Base-by-base conservation (phyloP, 2,888 invertebrate genomes). In the Drosophila nr. medialis region DNA sequence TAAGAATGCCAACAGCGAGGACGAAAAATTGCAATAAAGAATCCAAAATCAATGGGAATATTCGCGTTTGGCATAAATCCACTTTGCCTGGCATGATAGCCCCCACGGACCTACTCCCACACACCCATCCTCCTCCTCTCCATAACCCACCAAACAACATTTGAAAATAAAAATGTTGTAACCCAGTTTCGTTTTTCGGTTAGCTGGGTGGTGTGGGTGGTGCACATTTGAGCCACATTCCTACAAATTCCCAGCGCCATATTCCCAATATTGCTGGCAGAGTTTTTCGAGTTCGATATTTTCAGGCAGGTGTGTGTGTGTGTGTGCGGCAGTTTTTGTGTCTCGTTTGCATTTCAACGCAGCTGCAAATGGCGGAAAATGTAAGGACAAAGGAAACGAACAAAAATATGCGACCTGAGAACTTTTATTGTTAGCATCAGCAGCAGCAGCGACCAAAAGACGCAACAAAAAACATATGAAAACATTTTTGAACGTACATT, bases 11-110 rank as follows among this genome's bases (percentile, higher is more conserved):
- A 38, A 55, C 27, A 29, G 15, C 30, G 21, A 40, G 61, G 66
- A 42, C 60, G 42, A 59, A 73, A 83, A 83, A 72, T 62, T 70
- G 79, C 81, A 79, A 86, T 84, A 89, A 89, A 86, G 84, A 81
- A 83, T 72, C 81, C 72, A 75, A 85, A 85, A 85, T 85, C 89
- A 86, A 84, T 89, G 82, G 84, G 84, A 84, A 89, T 81, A 89
- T 86, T 89, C 85, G 80, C 82, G 72, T 66, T 78, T 89, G 89
- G 84, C 84, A 85, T 86, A 85, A 89, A 85, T 86, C 89, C 81
- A 72, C 77, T 87, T 83, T 83, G 72, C 45, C 58, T 55, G 32
- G 58, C 71, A 64, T 62, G 65, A 70, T 64, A 76, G 53, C 54
- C 34, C 13, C 55, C 27, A 7, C 32, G 11, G 11, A 54, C 59